phyloP scores from a whole-genome alignment of 2,113 vertebrate genomes.

The Xiphophorus hellerii region DNA sequence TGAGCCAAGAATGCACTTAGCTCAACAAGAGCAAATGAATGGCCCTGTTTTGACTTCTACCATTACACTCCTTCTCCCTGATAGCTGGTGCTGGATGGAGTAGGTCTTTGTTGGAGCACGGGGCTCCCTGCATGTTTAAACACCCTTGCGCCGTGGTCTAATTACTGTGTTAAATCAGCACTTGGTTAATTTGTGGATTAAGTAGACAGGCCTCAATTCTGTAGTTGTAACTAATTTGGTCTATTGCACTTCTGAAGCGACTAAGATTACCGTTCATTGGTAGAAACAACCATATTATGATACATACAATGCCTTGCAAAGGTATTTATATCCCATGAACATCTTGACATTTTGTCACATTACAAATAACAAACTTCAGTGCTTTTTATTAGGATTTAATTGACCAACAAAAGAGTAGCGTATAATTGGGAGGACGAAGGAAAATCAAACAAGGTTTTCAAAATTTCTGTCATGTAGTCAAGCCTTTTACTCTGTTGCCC shows the following conservation, averaged over 20 bases:
- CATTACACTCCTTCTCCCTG: constrained; percentile 81
- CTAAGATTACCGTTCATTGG: constrained; percentile 14
- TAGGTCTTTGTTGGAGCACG: constrained; percentile 72
- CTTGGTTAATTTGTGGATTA: constrained; percentile 66
- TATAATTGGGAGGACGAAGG: not conserved
- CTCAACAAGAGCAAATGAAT: constrained; percentile 91
- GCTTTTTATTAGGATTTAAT: not conserved
- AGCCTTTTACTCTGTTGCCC: not conserved
- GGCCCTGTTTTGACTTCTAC: constrained; percentile 88
- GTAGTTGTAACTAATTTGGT: constrained; percentile 30
- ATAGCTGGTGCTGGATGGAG: constrained; percentile 79
- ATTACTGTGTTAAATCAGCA: constrained; percentile 75
- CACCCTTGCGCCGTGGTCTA: constrained; percentile 72
- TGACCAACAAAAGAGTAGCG: not conserved
- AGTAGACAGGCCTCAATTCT: constrained; percentile 31
- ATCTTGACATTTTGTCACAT: not conserved
- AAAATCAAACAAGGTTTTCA: too few species aligned
- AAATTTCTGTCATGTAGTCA: not conserved
- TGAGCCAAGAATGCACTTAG: constrained; percentile 99
- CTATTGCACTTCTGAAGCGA: constrained; percentile 30
- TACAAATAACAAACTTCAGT: not conserved
- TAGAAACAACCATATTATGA: constrained; percentile 4
- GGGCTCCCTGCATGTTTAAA: constrained; percentile 75
- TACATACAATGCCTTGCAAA: not conserved
- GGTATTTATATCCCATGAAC: not conserved